Evolutionary conservation across 2,888 invertebrate genomes (phyloP).

Genomic region (Myathropa florea): DNA sequence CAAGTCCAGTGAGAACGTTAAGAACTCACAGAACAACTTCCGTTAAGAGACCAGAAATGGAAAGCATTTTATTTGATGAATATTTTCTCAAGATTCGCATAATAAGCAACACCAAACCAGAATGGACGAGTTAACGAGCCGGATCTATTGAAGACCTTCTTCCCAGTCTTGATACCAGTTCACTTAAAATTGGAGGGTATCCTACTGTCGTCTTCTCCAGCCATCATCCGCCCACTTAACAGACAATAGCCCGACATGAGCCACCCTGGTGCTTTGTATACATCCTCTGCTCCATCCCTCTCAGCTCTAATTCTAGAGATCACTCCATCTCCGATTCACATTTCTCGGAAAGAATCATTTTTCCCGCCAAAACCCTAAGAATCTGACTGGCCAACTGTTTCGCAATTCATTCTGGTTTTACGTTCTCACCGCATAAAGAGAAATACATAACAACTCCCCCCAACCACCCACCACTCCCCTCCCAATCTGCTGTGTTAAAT

Average conservation of each 20-base stretch:
- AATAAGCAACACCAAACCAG: too few relatives aligned
- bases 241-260: not conserved
- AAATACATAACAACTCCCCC: not conserved
- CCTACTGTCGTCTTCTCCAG: not conserved
- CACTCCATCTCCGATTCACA: not conserved
- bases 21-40: too few relatives aligned
- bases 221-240: not conserved
- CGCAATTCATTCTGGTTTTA: not conserved
- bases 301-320: not conserved
- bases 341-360: not conserved
- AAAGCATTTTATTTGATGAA: too few relatives aligned
- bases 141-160: not conserved
- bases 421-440: not conserved
- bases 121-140: too few relatives aligned
- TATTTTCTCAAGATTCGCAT: too few relatives aligned
- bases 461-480: too few relatives aligned
- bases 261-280: not conserved
- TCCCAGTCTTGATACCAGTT: too few relatives aligned
- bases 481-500: not conserved
- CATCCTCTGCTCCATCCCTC: not conserved
- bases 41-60: too few relatives aligned
- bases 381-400: not conserved
- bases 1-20: too few relatives aligned
- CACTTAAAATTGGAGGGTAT: too few relatives aligned
- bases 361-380: not conserved